Base-by-base conservation (phyloP, 2,888 invertebrate genomes). In the Apamea anceps region DNA sequence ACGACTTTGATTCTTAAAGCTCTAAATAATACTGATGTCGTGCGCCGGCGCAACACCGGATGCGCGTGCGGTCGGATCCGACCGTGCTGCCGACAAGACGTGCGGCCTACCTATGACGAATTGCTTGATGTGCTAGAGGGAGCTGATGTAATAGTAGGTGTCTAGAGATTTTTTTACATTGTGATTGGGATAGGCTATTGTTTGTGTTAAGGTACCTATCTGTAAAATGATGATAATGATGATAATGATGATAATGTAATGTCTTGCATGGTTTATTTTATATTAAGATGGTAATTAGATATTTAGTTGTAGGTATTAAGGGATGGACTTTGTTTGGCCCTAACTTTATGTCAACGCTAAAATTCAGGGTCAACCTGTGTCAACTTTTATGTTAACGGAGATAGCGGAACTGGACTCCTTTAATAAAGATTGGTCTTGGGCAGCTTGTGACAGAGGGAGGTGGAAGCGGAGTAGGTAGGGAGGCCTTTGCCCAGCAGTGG, bases 11-110 rank as follows among this genome's bases (percentile, higher is more conserved):
- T 86, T 87, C 82, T 85, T 89, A 85, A 88, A 89, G 88, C 72
- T 89, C 84, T 89, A 87, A 89, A 88, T 89, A 89, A 89, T 88
- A 89, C 89, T 89, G 90, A 68, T 72, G 86, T 87, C 84, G 89
- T 87, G 88, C 85, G 85, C 85, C 78, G 81, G 85, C 84, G 82
- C 79, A 79, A 83, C 87, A 82, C 82, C 86, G 85, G 89, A 89
- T 89, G 90, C 87, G 87, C 90, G 88, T 85, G 86, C 85, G 91
- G 87, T 92, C 93, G 94, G 94, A 93, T 93, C 93, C 93, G 92
- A 91, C 89, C 88, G 83, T 79, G 91, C 91, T 86, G 80, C 86
- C 83, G 89, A 80, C 83, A 37, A 72, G 63, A 86, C 80, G 92
- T 91, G 90, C 93, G 90, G 91, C 66, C 80, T 89, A 71, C 87